Evolutionary conservation across 2,888 invertebrate genomes (phyloP), one percentile per base, ranked within the genome.

Genomic region (Isotomurus palustris): DNA sequence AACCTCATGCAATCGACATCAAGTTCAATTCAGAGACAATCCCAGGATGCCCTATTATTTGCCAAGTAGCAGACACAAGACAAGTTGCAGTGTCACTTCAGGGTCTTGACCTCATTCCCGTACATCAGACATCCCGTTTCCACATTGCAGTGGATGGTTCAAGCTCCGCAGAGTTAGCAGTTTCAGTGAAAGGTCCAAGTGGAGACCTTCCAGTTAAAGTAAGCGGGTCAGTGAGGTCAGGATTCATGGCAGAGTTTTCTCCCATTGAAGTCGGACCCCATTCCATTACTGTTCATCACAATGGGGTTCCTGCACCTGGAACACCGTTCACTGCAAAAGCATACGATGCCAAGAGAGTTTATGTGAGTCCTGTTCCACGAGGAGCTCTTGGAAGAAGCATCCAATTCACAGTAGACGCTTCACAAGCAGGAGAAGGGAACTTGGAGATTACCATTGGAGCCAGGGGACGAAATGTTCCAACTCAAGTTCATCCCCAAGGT

Each of bases 21-120:
- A 93, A 91, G 78, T 95, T 95, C 77, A 95, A 95, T 75, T 91
- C 91, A 48, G 92, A 93, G 76, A 89, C 91, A 24, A 91, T 94
- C 27, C 84, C 87, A 60, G 78, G 77, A 56, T 93, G 92, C 72
- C 93, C 93, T 6, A 91, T 92, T 71, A 84, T 91, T 40, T 91
- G 91, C 73, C 84, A 89, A 66, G 86, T 88, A 12, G 85, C 87
- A 1, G 88, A 88, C 72, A 87, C 87, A 32, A 85, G 86, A 71
- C 80, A 86, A 68, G 87, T 87, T 52, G 84, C 84, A 45, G 78
- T 88, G 48, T 86, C 84, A 72, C 77, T 88, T 40, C 79, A 82
- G 64, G 86, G 87, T 73, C 78, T 88, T 70, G 92, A 93, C 78
- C 77, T 93, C 69, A 84, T 93, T 69, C 88, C 92, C 1, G 88